Evolutionary conservation across 2,888 invertebrate species (phyloP).

Genomic region (Heliconius sara): DNA sequence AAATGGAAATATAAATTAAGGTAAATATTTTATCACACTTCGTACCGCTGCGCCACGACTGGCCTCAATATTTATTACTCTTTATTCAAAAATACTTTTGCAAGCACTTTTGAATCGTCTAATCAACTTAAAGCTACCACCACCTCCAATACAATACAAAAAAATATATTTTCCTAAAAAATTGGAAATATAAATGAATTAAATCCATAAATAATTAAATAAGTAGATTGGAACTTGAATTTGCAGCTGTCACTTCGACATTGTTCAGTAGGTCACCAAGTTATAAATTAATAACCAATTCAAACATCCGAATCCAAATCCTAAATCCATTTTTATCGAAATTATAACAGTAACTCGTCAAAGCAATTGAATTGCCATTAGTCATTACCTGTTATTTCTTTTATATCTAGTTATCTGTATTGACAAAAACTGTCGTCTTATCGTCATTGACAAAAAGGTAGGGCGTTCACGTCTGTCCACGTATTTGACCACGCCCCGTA

Average conservation of each 20-base stretch:
- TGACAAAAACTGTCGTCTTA: slow-evolving; percentile 12
- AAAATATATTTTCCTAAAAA: too few relatives aligned
- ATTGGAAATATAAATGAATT: too few relatives aligned
- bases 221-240: too few relatives aligned
- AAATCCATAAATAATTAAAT: too few relatives aligned
- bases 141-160: too few relatives aligned
- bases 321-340: background rate
- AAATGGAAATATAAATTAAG: too few relatives aligned
- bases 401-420: background rate
- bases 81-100: background rate
- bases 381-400: background rate
- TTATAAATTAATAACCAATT: background rate
- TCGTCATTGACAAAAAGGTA: slow-evolving; percentile 22
- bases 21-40: too few relatives aligned
- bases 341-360: background rate
- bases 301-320: background rate
- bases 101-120: background rate
- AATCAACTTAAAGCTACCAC: background rate
- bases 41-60: too few relatives aligned
- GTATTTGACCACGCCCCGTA: slow-evolving; percentile 22
- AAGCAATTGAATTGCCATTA: background rate
- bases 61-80: too few relatives aligned
- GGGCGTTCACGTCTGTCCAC: slow-evolving; percentile 16
- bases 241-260: too few relatives aligned
- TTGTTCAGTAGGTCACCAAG: background rate